Percentiles rank a stretch among this genome's conserved stretches.
Evolutionary conservation across 2,797 vertebrate species (phyloP).

Genomic region (Hafferia zeledoni): DNA sequence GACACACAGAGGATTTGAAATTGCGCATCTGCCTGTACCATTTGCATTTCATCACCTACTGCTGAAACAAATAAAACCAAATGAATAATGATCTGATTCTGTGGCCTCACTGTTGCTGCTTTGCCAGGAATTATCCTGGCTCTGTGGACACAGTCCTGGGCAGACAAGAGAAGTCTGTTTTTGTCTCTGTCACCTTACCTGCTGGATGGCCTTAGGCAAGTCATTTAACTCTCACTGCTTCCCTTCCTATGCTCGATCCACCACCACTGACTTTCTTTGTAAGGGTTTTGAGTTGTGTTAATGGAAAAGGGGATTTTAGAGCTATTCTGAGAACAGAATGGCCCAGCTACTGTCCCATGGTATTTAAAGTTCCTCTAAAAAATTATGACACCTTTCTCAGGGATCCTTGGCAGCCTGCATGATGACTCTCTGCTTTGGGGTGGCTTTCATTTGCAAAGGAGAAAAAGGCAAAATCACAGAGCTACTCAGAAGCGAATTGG

Average conservation of each 20-base stretch:
- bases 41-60: constrained; percentile 59
- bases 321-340: background rate
- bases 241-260: background rate
- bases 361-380: background rate
- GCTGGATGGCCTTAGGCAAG: background rate
- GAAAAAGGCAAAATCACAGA: background rate
- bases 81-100: constrained; percentile 38
- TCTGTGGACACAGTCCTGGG: background rate
- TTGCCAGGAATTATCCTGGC: constrained; percentile 46
- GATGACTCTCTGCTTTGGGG: background rate
- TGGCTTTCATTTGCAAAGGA: background rate
- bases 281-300: background rate
- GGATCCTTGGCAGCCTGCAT: accelerated
- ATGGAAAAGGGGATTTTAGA: background rate
- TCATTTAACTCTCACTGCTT: background rate
- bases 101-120: background rate
- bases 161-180: background rate
- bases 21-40: constrained; percentile 18
- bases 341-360: accelerated
- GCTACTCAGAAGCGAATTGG: background rate
- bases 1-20: constrained; percentile 21
- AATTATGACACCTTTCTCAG: background rate
- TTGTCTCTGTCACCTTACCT: constrained; percentile 32
- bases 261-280: background rate
- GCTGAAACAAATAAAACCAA: constrained; percentile 51